A percentile compares a stretch with the other conserved stretches of the same genome.
Conservation (phyloP, 2,797 vertebrate species). For the Chloroceryle amazona region DNA sequence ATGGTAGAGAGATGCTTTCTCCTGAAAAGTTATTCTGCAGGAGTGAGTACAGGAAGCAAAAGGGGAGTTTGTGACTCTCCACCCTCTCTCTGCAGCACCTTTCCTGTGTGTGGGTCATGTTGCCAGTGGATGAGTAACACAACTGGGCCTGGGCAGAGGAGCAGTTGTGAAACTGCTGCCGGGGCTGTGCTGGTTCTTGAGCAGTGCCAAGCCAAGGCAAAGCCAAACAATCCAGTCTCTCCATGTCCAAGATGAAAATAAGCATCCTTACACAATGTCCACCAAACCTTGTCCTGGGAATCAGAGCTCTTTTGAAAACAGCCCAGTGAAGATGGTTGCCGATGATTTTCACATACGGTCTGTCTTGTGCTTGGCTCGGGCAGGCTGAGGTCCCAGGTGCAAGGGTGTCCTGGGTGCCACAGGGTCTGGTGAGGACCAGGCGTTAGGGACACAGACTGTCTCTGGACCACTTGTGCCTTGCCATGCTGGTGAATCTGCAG, state of each 20-base stretch:
- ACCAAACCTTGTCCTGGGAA: background rate
- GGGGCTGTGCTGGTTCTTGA: background rate
- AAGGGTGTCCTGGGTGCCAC: rapidly evolving
- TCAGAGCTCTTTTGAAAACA: background rate
- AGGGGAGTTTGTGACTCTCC: background rate
- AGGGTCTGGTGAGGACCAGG: background rate
- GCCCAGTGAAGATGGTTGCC: background rate
- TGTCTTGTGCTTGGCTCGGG: background rate
- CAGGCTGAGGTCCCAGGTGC: background rate
- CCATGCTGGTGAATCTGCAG: rapidly evolving
- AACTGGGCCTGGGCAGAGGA: background rate
- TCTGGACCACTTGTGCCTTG: rapidly evolving
- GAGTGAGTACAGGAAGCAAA: background rate
- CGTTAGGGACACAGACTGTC: background rate
- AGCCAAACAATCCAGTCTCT: background rate
- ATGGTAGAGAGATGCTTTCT: background rate
- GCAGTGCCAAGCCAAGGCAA: background rate
- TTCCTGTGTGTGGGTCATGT: background rate
- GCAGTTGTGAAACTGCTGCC: background rate
- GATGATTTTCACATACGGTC: rapidly evolving
- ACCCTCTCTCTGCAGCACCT: background rate
- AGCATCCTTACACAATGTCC: rapidly evolving
- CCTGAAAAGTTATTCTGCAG: background rate
- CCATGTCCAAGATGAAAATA: rapidly evolving
- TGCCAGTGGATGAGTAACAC: rapidly evolving